Evolutionary conservation across 2,113 vertebrate genomes (phyloP).

Genomic region (Bothrops jararaca): DNA sequence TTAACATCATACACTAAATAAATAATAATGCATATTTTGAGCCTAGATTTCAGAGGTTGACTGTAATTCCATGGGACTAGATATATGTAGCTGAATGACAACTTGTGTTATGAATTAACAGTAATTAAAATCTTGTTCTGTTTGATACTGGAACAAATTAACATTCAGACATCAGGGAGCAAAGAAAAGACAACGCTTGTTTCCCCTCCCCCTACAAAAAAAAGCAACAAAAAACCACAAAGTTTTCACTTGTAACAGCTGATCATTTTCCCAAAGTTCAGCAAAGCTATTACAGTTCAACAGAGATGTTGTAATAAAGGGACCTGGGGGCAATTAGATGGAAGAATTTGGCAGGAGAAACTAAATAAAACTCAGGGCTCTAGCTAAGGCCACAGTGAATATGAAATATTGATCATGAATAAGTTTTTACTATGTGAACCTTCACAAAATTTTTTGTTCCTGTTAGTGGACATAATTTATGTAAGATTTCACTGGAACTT

Average conservation of each 20-base stretch:
- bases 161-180: neutral
- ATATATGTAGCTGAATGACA: neutral
- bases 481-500: neutral
- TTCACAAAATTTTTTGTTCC: neutral
- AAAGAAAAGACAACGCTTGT: neutral
- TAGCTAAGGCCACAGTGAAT: neutral
- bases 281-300: conserved; percentile 7
- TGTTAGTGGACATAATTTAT: neutral
- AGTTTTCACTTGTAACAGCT: neutral
- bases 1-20: neutral
- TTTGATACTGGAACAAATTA: neutral
- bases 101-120: conserved; percentile 29
- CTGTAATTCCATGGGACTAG: neutral
- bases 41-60: neutral
- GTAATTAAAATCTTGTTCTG: neutral
- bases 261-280: neutral
- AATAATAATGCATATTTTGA: neutral
- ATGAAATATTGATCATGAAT: conserved; percentile 5
- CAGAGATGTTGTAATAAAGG: conserved; percentile 11
- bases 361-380: conserved; percentile 6
- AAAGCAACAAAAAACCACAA: neutral
- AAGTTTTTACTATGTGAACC: neutral
- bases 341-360: conserved; percentile 21
- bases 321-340: neutral
- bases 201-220: neutral